A percentile compares a stretch with the other conserved stretches of the same genome.
phyloP scores from a whole-genome alignment of 2,888 invertebrate genomes.

The Aphrophora alni region DNA sequence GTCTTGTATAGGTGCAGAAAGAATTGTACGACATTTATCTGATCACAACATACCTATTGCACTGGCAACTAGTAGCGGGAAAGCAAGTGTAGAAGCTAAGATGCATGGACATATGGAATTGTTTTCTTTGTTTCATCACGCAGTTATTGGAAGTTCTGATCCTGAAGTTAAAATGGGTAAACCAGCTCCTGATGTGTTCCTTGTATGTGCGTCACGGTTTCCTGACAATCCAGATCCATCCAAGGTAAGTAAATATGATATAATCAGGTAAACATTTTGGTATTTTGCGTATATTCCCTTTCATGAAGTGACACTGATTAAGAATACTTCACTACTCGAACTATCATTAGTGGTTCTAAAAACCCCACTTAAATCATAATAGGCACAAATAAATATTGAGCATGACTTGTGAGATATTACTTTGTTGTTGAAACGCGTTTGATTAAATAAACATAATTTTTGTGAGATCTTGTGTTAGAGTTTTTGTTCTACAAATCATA shows the following conservation, averaged over 20 bases:
- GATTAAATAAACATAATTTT: too few relatives aligned
- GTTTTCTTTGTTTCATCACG: conserved; percentile 74
- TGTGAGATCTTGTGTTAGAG: too few relatives aligned
- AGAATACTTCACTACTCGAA: too few relatives aligned
- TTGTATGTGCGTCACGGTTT: conserved; percentile 79
- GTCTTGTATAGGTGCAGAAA: conserved; percentile 80
- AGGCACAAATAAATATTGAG: too few relatives aligned
- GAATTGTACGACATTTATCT: conserved; percentile 76
- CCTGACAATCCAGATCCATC: conserved; percentile 67
- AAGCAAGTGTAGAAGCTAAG: conserved; percentile 74
- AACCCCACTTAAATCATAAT: too few relatives aligned
- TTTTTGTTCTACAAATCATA: too few relatives aligned
- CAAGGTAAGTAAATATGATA: conserved; percentile 60
- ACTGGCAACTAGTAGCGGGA: conserved; percentile 84
- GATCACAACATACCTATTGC: conserved; percentile 79
- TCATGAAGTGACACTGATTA: too few relatives aligned
- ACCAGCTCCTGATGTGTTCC: conserved; percentile 87
- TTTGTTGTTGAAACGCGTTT: too few relatives aligned
- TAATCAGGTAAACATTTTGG: too few relatives aligned
- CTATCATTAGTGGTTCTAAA: too few relatives aligned
- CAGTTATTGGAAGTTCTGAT: conserved; percentile 84
- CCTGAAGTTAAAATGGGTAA: conserved; percentile 85
- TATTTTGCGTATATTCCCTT: too few relatives aligned
- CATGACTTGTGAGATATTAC: too few relatives aligned
- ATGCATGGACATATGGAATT: conserved; percentile 68